phyloP scores from a whole-genome alignment of 2,797 vertebrate species.

The Phrynocephalus vlangalii region DNA sequence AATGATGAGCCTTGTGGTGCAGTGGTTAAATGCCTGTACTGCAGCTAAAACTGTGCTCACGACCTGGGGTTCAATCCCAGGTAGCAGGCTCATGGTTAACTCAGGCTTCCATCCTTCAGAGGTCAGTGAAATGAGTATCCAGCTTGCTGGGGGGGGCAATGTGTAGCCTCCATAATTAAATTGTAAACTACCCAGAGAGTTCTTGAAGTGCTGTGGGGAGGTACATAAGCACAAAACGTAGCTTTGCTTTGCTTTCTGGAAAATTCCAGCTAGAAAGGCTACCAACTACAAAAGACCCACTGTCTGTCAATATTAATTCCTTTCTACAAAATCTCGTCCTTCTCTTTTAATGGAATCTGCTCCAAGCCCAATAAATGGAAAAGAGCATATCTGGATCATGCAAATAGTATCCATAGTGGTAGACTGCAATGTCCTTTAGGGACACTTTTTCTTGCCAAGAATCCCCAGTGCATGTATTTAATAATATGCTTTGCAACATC shows the following conservation, averaged over 20 bases:
- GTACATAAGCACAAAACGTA: too few relatives aligned
- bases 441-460: constrained; percentile 85
- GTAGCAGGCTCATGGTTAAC: too few relatives aligned
- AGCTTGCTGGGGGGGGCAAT: too few relatives aligned
- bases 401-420: constrained; percentile 78
- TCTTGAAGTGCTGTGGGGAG: too few relatives aligned
- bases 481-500: constrained; percentile 83
- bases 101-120: too few relatives aligned
- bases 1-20: constrained; percentile 57
- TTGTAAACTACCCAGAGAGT: too few relatives aligned
- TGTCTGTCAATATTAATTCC: constrained; percentile 80
- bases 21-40: too few relatives aligned
- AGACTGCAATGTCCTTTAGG: constrained; percentile 79
- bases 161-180: too few relatives aligned
- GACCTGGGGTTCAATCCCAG: too few relatives aligned
- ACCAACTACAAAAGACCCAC: constrained; percentile 81
- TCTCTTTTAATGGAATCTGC: constrained; percentile 81
- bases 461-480: constrained; percentile 89
- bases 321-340: constrained; percentile 68
- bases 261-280: constrained; percentile 77
- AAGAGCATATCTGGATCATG: constrained; percentile 79
- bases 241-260: constrained; percentile 45
- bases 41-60: too few relatives aligned
- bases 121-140: too few relatives aligned
- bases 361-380: constrained; percentile 81